Evolutionary conservation across 2,888 invertebrate genomes (phyloP).

Genomic region (Helleia helle): DNA sequence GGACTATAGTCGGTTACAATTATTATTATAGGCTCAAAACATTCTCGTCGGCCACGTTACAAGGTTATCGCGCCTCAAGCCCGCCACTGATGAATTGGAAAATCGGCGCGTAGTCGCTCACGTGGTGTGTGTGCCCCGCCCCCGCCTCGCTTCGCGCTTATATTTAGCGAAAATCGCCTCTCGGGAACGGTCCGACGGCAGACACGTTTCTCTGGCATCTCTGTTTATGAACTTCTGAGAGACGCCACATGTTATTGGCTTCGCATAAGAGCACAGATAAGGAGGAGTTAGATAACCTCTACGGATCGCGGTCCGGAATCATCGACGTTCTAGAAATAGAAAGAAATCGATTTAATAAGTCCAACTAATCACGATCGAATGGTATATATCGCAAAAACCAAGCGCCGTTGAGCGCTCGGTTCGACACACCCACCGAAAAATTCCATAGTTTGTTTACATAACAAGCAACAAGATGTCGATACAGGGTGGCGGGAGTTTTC

Average conservation of each 20-base stretch:
- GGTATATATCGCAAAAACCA: conserved; percentile 45
- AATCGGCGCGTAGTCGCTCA: conserved; percentile 73
- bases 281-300: conserved; percentile 68
- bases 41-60: conserved; percentile 65
- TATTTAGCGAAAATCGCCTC: conserved; percentile 74
- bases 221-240: conserved; percentile 65
- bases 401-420: conserved; percentile 54
- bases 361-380: conserved; percentile 43
- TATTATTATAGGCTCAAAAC: conserved; percentile 45
- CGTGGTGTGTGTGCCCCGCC: conserved; percentile 67
- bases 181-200: conserved; percentile 64
- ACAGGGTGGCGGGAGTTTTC: conserved; percentile 54
- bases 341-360: conserved; percentile 38
- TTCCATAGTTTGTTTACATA: conserved; percentile 37
- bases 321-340: conserved; percentile 58
- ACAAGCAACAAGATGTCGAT: conserved; percentile 48
- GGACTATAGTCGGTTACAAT: conserved; percentile 40
- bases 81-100: conserved; percentile 71
- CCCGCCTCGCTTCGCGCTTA: conserved; percentile 65
- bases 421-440: conserved; percentile 47
- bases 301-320: conserved; percentile 45
- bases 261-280: conserved; percentile 67
- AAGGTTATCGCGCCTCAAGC: conserved; percentile 70
- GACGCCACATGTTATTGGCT: conserved; percentile 71
- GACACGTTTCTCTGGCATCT: conserved; percentile 48